Evolutionary conservation across 2,797 vertebrate species (phyloP).

Genomic region (Pipistrellus nathusii): DNA sequence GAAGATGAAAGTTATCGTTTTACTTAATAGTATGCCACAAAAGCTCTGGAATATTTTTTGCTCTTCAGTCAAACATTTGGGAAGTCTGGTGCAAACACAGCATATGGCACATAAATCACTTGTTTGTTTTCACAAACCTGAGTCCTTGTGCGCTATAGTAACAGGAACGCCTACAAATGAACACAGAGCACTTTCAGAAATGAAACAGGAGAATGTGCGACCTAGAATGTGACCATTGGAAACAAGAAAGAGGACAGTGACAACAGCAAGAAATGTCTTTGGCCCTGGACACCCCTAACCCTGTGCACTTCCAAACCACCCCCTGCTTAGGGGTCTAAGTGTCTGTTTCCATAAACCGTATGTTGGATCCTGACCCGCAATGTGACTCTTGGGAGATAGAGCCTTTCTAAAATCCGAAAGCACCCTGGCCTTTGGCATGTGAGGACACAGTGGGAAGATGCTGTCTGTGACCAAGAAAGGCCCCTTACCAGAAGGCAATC

Average conservation of each 20-base stretch:
- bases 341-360: background rate
- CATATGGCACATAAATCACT: background rate
- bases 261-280: background rate
- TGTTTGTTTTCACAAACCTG: slow-evolving; percentile 79
- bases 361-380: background rate
- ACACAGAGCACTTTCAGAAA: slow-evolving; percentile 62
- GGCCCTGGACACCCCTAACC: no score
- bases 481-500: background rate
- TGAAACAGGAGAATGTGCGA: background rate
- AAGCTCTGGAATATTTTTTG: slow-evolving; percentile 41
- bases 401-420: background rate
- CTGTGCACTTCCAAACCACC: fast-evolving
- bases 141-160: slow-evolving; percentile 58
- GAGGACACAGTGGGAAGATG: background rate
- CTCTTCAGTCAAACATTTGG: slow-evolving; percentile 53
- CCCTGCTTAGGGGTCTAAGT: background rate
- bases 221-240: no score
- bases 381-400: background rate
- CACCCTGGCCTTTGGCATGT: background rate
- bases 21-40: background rate
- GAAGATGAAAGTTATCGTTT: background rate
- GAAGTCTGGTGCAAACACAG: slow-evolving; percentile 19
- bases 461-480: no score
- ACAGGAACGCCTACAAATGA: slow-evolving; percentile 64
- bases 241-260: background rate